Percentiles rank a stretch among this genome's conserved stretches.
Conservation (phyloP, 2,888 invertebrate genomes). For the Drosophila trichaetosa region DNA sequence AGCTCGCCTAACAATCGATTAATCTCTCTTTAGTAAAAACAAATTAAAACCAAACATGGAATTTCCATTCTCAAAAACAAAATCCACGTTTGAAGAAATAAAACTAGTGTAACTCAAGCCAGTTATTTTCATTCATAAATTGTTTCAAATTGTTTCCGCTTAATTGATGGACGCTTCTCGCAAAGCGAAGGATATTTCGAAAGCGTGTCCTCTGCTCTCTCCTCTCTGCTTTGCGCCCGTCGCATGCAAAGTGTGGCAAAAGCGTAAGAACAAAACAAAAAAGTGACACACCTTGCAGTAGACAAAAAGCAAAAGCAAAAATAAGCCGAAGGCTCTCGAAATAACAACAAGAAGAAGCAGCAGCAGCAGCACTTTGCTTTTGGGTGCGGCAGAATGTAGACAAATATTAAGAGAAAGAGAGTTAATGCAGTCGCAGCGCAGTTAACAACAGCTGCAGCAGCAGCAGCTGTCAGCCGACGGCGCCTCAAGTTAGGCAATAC, state of each 20-base stretch:
- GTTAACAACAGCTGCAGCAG: conserved; percentile 37
- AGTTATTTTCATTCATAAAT: conserved; percentile 74
- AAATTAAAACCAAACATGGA: not conserved
- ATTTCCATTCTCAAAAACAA: not conserved
- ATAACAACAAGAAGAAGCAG: conserved; percentile 12
- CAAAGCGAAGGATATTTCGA: conserved; percentile 24
- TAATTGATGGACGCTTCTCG: conserved; percentile 43
- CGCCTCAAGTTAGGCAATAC: conserved; percentile 72
- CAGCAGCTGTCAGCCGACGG: conserved; percentile 56
- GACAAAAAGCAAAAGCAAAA: conserved; percentile 33
- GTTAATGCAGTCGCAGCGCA: conserved; percentile 37
- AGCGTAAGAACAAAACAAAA: conserved; percentile 78
- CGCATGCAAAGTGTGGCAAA: conserved; percentile 46
- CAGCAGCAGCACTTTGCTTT: conserved; percentile 44
- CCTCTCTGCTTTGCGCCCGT: not conserved
- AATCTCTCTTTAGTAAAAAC: not conserved
- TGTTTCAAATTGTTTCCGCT: conserved; percentile 58
- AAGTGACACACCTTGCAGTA: conserved; percentile 78
- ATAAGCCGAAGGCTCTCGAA: conserved; percentile 29
- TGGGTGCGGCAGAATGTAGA: conserved; percentile 74
- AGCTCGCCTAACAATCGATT: not conserved
- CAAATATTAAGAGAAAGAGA: conserved; percentile 37
- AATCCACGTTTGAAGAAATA: not conserved
- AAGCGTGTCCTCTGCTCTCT: conserved; percentile 7
- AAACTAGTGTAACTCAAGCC: conserved; percentile 30